phyloP scores from a whole-genome alignment of 2,888 invertebrate genomes.

The Fabriciana adippe region DNA sequence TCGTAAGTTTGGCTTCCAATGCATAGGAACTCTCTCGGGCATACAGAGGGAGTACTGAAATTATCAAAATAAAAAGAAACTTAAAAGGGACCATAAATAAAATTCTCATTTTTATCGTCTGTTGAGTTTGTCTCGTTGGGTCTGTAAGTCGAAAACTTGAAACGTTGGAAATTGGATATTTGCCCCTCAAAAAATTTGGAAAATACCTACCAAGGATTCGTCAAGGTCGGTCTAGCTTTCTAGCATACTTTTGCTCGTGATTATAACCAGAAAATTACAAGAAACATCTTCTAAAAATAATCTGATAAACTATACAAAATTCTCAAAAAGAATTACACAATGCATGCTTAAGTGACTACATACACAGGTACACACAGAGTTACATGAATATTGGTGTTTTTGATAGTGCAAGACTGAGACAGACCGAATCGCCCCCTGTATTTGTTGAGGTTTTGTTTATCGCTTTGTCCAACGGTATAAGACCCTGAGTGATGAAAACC shows the following conservation, averaged over 20 bases:
- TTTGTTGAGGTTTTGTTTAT: conserved; percentile 79
- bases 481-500: conserved; percentile 71
- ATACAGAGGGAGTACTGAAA: conserved; percentile 82
- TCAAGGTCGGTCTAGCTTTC: conserved; percentile 39
- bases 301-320: conserved; percentile 42
- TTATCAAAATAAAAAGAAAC: conserved; percentile 60
- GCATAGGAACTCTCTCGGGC: conserved; percentile 81
- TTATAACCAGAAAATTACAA: conserved; percentile 36
- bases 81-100: conserved; percentile 49
- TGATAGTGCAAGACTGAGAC: conserved; percentile 71
- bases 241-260: conserved; percentile 41
- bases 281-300: conserved; percentile 39
- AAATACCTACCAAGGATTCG: conserved; percentile 1
- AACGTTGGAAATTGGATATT: neutral
- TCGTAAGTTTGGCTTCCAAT: conserved; percentile 82
- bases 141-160: conserved; percentile 1
- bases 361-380: conserved; percentile 66
- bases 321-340: conserved; percentile 56
- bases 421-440: conserved; percentile 78
- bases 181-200: conserved; percentile 1
- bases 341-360: conserved; percentile 74
- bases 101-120: conserved; percentile 29
- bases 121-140: conserved; percentile 23
- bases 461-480: conserved; percentile 79
- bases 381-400: conserved; percentile 63